Percentiles rank a stretch among this genome's conserved stretches.
Evolutionary conservation across 2,797 vertebrate species (phyloP).

Genomic region (Ptychobarbus kaznakovi): DNA sequence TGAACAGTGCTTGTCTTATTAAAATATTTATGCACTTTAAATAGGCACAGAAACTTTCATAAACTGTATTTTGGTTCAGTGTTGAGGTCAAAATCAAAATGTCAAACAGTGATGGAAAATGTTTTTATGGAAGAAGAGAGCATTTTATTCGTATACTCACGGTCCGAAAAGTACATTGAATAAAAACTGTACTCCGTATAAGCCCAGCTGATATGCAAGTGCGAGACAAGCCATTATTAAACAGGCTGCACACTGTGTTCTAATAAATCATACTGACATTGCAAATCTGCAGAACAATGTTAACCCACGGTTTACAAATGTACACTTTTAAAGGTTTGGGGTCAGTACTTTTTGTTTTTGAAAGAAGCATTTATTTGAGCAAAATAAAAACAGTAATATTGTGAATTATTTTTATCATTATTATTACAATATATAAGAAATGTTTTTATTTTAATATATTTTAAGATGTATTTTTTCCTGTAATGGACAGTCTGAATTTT

Average conservation of each 20-base stretch:
- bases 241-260: conserved; percentile 1
- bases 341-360: background rate
- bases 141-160: background rate
- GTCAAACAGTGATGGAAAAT: background rate
- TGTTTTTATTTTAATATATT: background rate
- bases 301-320: background rate
- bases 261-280: conserved; percentile 24
- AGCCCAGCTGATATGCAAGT: conserved; percentile 20
- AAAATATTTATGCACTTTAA: background rate
- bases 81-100: background rate
- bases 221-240: conserved; percentile 10
- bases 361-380: background rate
- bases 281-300: background rate
- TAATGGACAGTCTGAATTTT: background rate
- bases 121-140: background rate
- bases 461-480: background rate
- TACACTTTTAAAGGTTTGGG: background rate
- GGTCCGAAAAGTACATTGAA: background rate
- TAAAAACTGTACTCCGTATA: background rate
- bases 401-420: no score
- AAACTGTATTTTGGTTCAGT: no score
- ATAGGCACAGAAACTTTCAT: background rate
- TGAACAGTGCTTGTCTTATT: background rate
- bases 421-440: background rate
- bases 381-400: no score